A percentile compares a stretch with the other conserved stretches of the same genome.
phyloP scores from a whole-genome alignment of 2,797 vertebrate species.

The Macropodus opercularis region DNA sequence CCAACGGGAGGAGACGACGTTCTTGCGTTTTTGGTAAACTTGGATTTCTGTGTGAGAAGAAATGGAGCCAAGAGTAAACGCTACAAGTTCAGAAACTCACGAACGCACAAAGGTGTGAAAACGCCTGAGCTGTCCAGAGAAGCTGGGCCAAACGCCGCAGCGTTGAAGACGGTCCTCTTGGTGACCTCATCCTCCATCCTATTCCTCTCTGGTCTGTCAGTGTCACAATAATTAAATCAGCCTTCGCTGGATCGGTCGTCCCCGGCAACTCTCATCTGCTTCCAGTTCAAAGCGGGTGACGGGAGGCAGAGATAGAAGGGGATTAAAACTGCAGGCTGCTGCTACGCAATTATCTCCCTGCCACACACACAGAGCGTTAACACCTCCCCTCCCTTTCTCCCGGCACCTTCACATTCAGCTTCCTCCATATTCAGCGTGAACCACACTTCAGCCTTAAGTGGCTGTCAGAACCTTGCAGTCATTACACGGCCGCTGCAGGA shows the following conservation, averaged over 20 bases:
- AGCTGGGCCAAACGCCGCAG: too few species aligned
- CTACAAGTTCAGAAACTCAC: too few species aligned
- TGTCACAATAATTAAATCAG: constrained; percentile 51
- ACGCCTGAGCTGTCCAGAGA: too few species aligned
- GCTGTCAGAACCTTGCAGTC: not conserved
- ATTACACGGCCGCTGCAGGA: not conserved
- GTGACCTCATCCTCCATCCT: too few species aligned
- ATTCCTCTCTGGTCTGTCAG: not conserved
- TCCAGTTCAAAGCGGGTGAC: constrained; percentile 57
- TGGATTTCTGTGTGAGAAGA: too few species aligned
- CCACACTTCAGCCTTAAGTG: constrained; percentile 12
- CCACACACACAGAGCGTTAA: constrained; percentile 22
- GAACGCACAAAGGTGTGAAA: too few species aligned
- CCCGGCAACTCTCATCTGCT: constrained; percentile 40
- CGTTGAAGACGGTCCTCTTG: not conserved
- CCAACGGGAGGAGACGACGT: too few species aligned
- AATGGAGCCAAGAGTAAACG: too few species aligned
- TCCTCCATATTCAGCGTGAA: constrained; percentile 35
- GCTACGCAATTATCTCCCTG: constrained; percentile 46
- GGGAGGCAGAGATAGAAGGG: constrained; percentile 36
- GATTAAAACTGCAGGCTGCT: constrained; percentile 52
- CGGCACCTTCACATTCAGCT: constrained; percentile 36
- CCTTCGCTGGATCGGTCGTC: constrained; percentile 32
- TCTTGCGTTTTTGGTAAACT: too few species aligned
- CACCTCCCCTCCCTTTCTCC: constrained; percentile 30